Evolutionary conservation across 2,797 vertebrate genomes (phyloP).

Genomic region (Oceanodroma leucorhoa): DNA sequence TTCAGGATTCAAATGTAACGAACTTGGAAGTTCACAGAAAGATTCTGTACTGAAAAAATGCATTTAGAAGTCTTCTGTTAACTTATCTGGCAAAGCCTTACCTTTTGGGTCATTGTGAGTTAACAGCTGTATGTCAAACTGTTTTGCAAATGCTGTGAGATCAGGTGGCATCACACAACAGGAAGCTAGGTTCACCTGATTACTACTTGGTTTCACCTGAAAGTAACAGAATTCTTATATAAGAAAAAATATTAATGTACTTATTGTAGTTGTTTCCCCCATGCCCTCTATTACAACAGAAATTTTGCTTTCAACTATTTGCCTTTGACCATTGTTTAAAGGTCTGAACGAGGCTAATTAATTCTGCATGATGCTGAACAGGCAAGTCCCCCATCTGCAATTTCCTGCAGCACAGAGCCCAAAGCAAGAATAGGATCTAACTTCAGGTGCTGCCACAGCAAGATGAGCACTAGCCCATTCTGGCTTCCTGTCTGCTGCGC

Average conservation of each 20-base stretch:
- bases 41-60: not conserved
- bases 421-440: not conserved
- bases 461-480: not conserved
- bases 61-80: not conserved
- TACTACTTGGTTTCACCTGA: conserved; percentile 96
- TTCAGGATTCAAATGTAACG: not conserved
- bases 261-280: not conserved
- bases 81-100: conserved; percentile 55
- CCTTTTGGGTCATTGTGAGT: conserved; percentile 98
- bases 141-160: conserved; percentile 95
- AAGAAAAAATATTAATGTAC: not conserved
- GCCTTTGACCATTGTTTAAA: not conserved
- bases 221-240: not conserved
- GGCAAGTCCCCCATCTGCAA: not conserved
- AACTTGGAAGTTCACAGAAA: not conserved
- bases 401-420: not conserved
- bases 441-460: not conserved
- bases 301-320: not conserved
- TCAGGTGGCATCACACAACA: conserved; percentile 99
- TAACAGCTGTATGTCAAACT: conserved; percentile 95
- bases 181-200: conserved; percentile 97
- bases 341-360: not conserved
- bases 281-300: not conserved
- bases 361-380: not conserved
- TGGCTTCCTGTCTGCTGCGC: not conserved